These are phyloP conservation scores for Regulus satrapa DNA, from an alignment of 2,113 vertebrate genomes.

Conservation along the genomic window DNA sequence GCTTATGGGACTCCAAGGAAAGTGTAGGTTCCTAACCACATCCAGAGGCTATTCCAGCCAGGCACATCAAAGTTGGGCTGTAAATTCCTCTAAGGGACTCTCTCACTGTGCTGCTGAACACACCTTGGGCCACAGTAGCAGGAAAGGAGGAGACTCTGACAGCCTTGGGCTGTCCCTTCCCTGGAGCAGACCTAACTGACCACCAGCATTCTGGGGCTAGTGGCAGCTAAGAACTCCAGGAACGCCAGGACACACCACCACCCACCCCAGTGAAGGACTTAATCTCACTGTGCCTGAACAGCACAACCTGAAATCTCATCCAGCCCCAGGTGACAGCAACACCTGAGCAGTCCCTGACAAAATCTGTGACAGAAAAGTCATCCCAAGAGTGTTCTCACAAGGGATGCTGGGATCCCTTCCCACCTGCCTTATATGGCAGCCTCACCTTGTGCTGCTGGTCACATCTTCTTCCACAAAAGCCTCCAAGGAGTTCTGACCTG, in stretches of 20 bases:
- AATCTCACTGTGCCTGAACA: neutral
- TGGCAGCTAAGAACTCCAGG: neutral
- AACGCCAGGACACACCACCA: neutral
- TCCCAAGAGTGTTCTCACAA: too few relatives aligned
- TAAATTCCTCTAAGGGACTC: accelerated
- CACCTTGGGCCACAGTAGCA: accelerated
- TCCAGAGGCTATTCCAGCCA: neutral
- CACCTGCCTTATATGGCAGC: accelerated
- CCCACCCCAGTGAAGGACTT: accelerated
- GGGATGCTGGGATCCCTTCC: neutral
- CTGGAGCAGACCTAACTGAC: neutral
- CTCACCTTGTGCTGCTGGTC: constrained; percentile 61
- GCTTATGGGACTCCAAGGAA: accelerated
- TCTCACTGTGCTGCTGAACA: neutral
- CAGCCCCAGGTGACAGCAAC: neutral
- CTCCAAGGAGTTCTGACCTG: constrained; percentile 75
- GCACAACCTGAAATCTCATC: neutral
- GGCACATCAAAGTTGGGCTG: neutral
- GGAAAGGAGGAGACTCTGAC: too few relatives aligned
- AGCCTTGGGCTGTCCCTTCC: neutral
- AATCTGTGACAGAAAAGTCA: neutral
- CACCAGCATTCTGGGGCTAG: neutral
- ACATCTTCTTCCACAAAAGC: constrained; percentile 64
- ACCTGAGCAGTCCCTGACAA: neutral
- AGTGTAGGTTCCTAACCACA: neutral